Percentiles rank a stretch among this genome's conserved stretches.
Evolutionary conservation across 2,888 invertebrate genomes (phyloP).

Genomic region (Amphipoea oculea): DNA sequence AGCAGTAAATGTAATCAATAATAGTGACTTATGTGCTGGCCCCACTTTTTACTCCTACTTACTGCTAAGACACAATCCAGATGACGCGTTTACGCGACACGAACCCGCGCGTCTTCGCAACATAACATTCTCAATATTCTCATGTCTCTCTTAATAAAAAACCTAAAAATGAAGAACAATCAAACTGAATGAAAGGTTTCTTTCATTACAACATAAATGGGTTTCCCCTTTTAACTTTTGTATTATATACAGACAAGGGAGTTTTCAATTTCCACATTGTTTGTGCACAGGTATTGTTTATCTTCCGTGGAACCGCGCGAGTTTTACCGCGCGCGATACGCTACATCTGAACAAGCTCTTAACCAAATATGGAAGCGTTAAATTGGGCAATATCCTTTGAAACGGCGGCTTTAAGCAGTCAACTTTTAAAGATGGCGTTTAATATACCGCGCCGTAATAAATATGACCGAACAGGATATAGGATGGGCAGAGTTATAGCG

Average conservation of each 20-base stretch:
- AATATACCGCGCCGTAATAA: constrained; percentile 56
- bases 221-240: constrained; percentile 2
- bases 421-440: constrained; percentile 55
- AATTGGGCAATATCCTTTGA: constrained; percentile 66
- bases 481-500: constrained; percentile 49
- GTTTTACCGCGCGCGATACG: constrained; percentile 1
- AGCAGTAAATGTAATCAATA: constrained; percentile 88
- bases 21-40: constrained; percentile 83
- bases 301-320: background rate
- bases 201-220: constrained; percentile 4
- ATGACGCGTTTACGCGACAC: constrained; percentile 32
- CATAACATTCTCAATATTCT: background rate
- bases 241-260: background rate
- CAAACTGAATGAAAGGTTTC: constrained; percentile 3
- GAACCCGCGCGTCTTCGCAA: constrained; percentile 2
- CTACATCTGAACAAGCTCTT: constrained; percentile 53
- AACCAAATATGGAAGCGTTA: constrained; percentile 75
- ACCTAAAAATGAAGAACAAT: background rate
- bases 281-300: constrained; percentile 3
- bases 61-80: constrained; percentile 39
- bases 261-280: constrained; percentile 14
- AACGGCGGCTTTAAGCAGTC: constrained; percentile 62
- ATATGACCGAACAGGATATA: constrained; percentile 58
- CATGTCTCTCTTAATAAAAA: background rate
- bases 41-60: constrained; percentile 82